These are phyloP conservation scores for Zaprionus kolodkinae DNA, from an alignment of 1,140 invertebrate species.

Conservation along the genomic window DNA sequence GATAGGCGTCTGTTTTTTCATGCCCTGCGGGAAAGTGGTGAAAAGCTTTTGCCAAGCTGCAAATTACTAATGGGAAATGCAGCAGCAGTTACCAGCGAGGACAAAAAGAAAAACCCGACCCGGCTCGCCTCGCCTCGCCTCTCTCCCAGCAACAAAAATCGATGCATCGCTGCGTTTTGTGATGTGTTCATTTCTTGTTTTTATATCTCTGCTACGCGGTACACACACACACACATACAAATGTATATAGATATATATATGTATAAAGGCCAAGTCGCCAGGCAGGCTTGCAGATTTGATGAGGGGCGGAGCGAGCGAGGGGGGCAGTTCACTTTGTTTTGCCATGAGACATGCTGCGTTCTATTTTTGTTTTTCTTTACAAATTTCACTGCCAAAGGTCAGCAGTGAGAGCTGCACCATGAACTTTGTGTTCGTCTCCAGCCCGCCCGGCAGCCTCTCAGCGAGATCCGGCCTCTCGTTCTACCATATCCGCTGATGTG, in stretches of 20 bases:
- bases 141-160: constrained; percentile 36
- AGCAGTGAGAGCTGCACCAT: constrained; percentile 46
- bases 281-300: background rate
- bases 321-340: background rate
- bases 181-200: constrained; percentile 45
- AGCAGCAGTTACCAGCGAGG: constrained; percentile 21
- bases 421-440: constrained; percentile 29
- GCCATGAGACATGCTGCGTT: constrained; percentile 43
- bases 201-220: background rate
- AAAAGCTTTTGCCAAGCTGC: constrained; percentile 3
- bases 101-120: background rate
- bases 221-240: background rate
- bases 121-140: background rate
- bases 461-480: background rate
- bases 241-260: background rate
- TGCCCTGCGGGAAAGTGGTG: constrained; percentile 1
- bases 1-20: constrained; percentile 22
- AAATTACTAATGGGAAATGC: constrained; percentile 23
- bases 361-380: constrained; percentile 50
- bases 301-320: too few species aligned
- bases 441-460: background rate
- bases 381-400: constrained; percentile 40
- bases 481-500: constrained; percentile 12
- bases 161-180: constrained; percentile 46
- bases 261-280: constrained; percentile 20